A percentile compares a stretch with the other conserved stretches of the same genome.
Conservation (phyloP, 2,888 invertebrate species). For the Glyphotaelius pellucidus region DNA sequence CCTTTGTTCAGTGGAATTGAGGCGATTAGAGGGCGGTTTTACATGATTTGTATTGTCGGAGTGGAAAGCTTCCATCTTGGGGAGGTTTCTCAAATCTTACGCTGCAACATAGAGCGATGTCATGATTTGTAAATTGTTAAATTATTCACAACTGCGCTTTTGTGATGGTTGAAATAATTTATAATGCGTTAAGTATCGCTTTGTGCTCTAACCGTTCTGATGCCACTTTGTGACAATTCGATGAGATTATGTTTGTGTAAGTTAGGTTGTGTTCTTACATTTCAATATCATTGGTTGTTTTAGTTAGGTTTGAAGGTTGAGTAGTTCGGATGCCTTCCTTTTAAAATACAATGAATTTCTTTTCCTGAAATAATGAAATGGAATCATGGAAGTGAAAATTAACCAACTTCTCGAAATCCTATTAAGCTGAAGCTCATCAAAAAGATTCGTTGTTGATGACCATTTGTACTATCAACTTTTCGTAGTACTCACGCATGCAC, state of each 20-base stretch:
- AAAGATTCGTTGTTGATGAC: too few relatives aligned
- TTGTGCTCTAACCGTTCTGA: neutral
- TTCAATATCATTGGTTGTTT: too few relatives aligned
- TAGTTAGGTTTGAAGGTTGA: neutral
- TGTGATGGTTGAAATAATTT: neutral
- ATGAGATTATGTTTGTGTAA: neutral
- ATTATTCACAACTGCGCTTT: neutral
- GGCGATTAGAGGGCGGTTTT: conserved; percentile 35
- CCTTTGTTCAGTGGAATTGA: conserved; percentile 42
- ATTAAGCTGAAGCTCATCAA: too few relatives aligned
- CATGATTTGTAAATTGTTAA: neutral
- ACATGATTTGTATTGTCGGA: conserved; percentile 31
- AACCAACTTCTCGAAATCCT: too few relatives aligned
- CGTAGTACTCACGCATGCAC: too few relatives aligned
- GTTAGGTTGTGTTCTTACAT: neutral
- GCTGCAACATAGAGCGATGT: neutral
- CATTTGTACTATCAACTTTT: too few relatives aligned
- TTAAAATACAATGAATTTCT: too few relatives aligned
- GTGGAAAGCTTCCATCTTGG: neutral
- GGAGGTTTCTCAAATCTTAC: neutral
- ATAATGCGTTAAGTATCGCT: neutral
- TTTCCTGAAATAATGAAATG: too few relatives aligned
- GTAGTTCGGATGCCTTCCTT: neutral
- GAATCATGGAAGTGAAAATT: too few relatives aligned
- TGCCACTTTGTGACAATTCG: neutral